Evolutionary conservation across 2,888 invertebrate species (phyloP).

Genomic region (Sericinus montela): DNA sequence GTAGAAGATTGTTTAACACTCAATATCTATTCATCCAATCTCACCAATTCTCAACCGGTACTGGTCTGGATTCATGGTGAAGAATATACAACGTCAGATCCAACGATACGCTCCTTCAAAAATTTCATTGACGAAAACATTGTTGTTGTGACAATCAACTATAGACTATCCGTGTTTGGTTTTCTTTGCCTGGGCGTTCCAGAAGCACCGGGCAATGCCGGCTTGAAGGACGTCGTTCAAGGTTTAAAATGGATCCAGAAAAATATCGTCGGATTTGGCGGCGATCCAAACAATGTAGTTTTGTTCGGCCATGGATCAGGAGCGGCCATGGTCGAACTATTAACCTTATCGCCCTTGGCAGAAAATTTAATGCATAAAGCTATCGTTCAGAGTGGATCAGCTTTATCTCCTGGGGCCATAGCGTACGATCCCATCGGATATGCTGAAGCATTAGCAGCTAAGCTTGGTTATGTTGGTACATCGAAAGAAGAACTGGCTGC

Average conservation of each 20-base stretch:
- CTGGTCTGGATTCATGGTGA: constrained; percentile 62
- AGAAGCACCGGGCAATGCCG: constrained; percentile 89
- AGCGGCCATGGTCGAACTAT: constrained; percentile 76
- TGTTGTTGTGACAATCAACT: constrained; percentile 82
- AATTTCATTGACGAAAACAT: constrained; percentile 82
- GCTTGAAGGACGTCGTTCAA: constrained; percentile 89
- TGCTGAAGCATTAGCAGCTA: constrained; percentile 43
- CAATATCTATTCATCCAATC: constrained; percentile 49
- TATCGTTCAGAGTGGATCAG: constrained; percentile 60
- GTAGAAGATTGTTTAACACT: constrained; percentile 60
- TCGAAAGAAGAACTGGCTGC: constrained; percentile 40
- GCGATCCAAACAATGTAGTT: constrained; percentile 86
- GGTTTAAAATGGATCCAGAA: constrained; percentile 86
- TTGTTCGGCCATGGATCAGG: constrained; percentile 91
- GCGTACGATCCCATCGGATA: constrained; percentile 55
- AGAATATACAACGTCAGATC: constrained; percentile 42
- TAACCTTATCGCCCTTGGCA: constrained; percentile 51
- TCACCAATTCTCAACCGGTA: constrained; percentile 49
- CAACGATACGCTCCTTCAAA: constrained; percentile 56
- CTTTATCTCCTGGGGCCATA: constrained; percentile 60
- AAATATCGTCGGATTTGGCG: constrained; percentile 87
- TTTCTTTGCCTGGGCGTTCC: constrained; percentile 81
- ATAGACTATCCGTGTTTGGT: constrained; percentile 86
- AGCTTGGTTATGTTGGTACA: constrained; percentile 45
- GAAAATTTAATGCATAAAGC: constrained; percentile 54